Evolutionary conservation across 2,888 invertebrate genomes (phyloP).

Genomic region (Slavum lentiscoides): DNA sequence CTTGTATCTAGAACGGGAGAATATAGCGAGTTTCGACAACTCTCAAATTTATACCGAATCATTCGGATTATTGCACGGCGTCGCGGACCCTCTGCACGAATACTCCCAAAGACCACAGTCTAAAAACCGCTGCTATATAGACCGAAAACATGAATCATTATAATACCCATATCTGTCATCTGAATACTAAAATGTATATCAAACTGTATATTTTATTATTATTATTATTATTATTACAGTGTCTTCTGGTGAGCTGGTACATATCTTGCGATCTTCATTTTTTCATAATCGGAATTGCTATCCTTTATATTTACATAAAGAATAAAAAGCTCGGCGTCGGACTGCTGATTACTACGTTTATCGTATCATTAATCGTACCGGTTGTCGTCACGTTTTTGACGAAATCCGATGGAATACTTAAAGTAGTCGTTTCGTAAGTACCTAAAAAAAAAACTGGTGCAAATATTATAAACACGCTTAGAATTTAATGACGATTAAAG

Average conservation of each 20-base stretch:
- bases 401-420: neutral
- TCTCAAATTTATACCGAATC: no score
- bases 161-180: no score
- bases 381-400: neutral
- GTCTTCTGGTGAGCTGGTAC: conserved; percentile 9
- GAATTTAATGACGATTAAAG: no score
- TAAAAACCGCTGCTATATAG: no score
- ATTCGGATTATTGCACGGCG: no score
- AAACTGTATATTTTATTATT: neutral
- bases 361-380: neutral
- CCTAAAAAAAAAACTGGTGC: neutral
- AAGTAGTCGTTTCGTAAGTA: neutral
- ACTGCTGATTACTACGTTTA: neutral
- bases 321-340: neutral
- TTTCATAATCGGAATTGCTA: neutral
- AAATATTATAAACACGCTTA: neutral
- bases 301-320: neutral
- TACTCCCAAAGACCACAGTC: no score
- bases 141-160: no score
- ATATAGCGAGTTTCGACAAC: no score
- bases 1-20: no score
- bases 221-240: no score
- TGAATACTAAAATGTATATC: neutral
- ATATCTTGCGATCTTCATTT: conserved; percentile 9
- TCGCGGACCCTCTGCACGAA: no score